Percentiles rank a stretch among this genome's conserved stretches.
phyloP scores from a whole-genome alignment of 2,888 invertebrate species.

The Hyppa rectilinea region DNA sequence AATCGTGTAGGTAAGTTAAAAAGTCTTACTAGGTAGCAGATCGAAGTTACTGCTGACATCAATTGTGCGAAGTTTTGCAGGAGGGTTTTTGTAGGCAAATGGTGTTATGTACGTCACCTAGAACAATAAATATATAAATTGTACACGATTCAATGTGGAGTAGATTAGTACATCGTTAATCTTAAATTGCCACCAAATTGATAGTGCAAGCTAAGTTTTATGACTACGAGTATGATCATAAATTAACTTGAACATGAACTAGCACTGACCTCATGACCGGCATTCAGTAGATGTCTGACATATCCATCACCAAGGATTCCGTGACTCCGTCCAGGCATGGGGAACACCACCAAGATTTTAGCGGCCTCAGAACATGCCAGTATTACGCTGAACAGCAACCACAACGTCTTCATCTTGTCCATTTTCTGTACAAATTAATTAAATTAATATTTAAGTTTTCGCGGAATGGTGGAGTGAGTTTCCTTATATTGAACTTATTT shows the following conservation, averaged over 20 bases:
- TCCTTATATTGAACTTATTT: not conserved
- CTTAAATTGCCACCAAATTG: not conserved
- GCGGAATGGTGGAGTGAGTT: not conserved
- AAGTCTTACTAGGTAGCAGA: conserved; percentile 60
- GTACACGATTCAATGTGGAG: not conserved
- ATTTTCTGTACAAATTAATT: conserved; percentile 26
- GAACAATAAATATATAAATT: conserved; percentile 42
- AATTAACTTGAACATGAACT: not conserved
- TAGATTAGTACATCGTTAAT: not conserved
- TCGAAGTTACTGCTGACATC: conserved; percentile 71
- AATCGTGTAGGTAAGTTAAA: not conserved
- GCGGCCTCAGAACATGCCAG: conserved; percentile 53
- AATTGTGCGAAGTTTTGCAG: conserved; percentile 68
- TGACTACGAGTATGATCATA: too few species aligned
- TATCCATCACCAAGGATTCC: conserved; percentile 70
- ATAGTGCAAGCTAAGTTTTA: not conserved
- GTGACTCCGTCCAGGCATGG: conserved; percentile 71
- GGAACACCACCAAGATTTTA: conserved; percentile 71
- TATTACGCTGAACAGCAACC: conserved; percentile 30
- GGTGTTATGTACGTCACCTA: conserved; percentile 77
- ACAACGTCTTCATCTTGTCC: conserved; percentile 10
- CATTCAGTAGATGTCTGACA: conserved; percentile 68
- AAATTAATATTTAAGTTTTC: not conserved
- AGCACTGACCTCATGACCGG: conserved; percentile 73
- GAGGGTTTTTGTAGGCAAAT: conserved; percentile 64